Base-by-base conservation (phyloP, 2,888 invertebrate species). In the Colletes collaris region DNA sequence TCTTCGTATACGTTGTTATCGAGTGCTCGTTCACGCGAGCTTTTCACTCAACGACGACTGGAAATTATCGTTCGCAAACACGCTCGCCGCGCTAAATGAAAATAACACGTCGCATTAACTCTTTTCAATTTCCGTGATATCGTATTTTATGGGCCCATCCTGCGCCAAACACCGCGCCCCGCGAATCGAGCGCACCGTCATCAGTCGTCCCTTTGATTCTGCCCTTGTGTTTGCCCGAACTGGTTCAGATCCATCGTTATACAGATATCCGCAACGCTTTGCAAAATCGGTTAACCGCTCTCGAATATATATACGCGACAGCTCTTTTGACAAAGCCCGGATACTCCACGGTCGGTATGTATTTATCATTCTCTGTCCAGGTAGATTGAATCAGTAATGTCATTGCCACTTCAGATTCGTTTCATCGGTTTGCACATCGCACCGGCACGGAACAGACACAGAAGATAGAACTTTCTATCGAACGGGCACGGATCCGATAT, bases 251-350 rank as follows among this genome's bases (percentile, higher is more conserved):
- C 66, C 66, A 66, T 66, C 62, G 79, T 70, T 65, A 52, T 37
- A 64, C 56, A 65, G 60, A 40, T 55, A 66, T 52, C 56, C 52
- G 50, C 62, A 52, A 79, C 52, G 66, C 44, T 79, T 62, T 71
- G 71, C 40, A 66, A 66, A 63, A 62, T 66, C 60, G 71, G 79
- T 79, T 79, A 71, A 79, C 70, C 79, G 66, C 79, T 58, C 52
- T 55, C 79, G 71, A 66, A 70, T 70, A 60, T 78, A 76, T 60
- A 56, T 60, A 50, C 63, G 40, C 49, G 64, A 65, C 58, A 55
- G 79, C 78, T 65, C 64, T 78, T 78, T 78, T 59, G 63, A 65
- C 78, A 69, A 70, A 58, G 66, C 46, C n/a, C 53, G 49, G 59
- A 77, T 64, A 68, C 27, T 16, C 27, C 13, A 10, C 13, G 13